Percentiles rank a stretch among this genome's conserved stretches.
phyloP scores from a whole-genome alignment of 2,888 invertebrate species.

The Lasioglossum villosulum region DNA sequence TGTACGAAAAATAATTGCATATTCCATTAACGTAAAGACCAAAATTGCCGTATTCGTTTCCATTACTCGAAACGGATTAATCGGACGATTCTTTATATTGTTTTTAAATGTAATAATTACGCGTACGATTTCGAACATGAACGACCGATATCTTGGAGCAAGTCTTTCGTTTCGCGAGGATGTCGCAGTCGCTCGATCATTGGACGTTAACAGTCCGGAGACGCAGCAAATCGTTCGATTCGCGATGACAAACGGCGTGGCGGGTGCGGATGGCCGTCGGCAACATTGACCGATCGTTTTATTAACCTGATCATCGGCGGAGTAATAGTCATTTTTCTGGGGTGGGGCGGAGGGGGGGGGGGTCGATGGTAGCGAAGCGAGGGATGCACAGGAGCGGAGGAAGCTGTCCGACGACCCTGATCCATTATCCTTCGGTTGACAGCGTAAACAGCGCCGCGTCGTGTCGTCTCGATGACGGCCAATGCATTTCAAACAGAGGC shows the following conservation, averaged over 20 bases:
- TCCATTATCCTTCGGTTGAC: slow-evolving; percentile 81
- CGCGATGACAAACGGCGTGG: slow-evolving; percentile 37
- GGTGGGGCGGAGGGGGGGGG: too few relatives aligned
- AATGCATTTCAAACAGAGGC: slow-evolving; percentile 82
- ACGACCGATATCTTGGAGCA: background rate
- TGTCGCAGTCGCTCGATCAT: slow-evolving; percentile 32
- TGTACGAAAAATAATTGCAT: background rate
- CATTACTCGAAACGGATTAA: too few relatives aligned
- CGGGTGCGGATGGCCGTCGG: slow-evolving; percentile 32
- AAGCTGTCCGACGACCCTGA: slow-evolving; percentile 72
- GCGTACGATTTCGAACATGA: background rate
- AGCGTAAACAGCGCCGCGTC: slow-evolving; percentile 77
- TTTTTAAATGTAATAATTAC: too few relatives aligned
- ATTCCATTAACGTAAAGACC: background rate
- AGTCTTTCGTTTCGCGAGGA: background rate
- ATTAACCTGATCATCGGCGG: slow-evolving; percentile 75
- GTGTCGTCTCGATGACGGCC: slow-evolving; percentile 76
- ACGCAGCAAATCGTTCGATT: slow-evolving; percentile 43
- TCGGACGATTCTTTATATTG: too few relatives aligned
- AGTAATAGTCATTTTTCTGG: slow-evolving; percentile 71
- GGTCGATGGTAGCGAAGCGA: slow-evolving; percentile 14
- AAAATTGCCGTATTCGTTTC: background rate
- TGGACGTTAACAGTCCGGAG: background rate
- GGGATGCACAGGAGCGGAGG: slow-evolving; percentile 27
- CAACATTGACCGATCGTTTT: slow-evolving; percentile 80